These are phyloP conservation scores for Tupaia tana DNA, from an alignment of 2,113 vertebrate species.

Conservation along the genomic window DNA sequence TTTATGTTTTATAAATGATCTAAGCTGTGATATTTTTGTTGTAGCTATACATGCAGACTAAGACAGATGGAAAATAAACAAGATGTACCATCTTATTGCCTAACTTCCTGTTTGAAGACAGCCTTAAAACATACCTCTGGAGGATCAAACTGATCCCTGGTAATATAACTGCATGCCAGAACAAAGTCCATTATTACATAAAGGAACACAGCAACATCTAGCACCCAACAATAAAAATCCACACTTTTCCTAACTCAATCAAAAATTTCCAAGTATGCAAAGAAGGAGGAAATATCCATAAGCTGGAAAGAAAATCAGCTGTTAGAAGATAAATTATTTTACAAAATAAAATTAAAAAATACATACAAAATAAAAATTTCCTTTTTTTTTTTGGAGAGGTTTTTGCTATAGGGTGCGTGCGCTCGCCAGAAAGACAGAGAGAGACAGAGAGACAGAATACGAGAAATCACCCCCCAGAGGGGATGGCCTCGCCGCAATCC, in stretches of 20 bases:
- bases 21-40: not conserved
- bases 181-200: not conserved
- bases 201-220: not conserved
- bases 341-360: not conserved
- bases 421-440: too few species aligned
- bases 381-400: too few species aligned
- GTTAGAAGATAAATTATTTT: not conserved
- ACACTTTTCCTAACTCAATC: not conserved
- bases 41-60: not conserved
- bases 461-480: too few species aligned
- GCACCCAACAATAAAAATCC: not conserved
- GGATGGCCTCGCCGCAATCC: too few species aligned
- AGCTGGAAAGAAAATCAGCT: not conserved
- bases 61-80: not conserved
- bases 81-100: not conserved
- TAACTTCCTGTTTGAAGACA: not conserved
- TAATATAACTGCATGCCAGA: rapidly evolving
- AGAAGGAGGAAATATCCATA: not conserved
- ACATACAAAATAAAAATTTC: not conserved
- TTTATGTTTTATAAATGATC: not conserved
- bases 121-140: not conserved
- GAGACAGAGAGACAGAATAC: too few species aligned
- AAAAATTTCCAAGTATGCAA: not conserved
- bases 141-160: not conserved
- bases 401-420: too few species aligned